Conservation (phyloP, 2,888 invertebrate genomes). For the Trichopoda pennipes region DNA sequence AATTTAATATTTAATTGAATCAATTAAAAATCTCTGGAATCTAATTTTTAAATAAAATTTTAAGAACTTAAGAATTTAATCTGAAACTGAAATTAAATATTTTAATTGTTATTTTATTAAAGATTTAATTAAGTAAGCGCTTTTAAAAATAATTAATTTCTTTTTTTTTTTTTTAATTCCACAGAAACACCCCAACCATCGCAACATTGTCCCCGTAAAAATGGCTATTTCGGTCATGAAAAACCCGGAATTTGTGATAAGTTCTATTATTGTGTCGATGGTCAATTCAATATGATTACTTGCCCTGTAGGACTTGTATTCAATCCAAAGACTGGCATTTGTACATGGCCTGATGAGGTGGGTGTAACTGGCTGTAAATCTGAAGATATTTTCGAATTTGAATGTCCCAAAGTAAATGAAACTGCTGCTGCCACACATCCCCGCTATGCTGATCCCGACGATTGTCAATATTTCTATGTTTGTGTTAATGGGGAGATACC, state of each 20-base stretch:
- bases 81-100: too few species aligned
- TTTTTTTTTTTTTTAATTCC: slow-evolving; percentile 55
- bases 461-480: slow-evolving; percentile 95
- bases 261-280: slow-evolving; percentile 94
- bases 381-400: slow-evolving; percentile 91
- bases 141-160: neutral
- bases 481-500: slow-evolving; percentile 94
- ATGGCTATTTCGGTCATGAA: slow-evolving; percentile 94
- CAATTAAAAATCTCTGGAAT: too few species aligned
- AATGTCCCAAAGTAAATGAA: slow-evolving; percentile 90
- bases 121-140: too few species aligned
- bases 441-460: slow-evolving; percentile 92
- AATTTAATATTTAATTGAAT: too few species aligned
- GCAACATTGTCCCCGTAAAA: slow-evolving; percentile 88
- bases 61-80: too few species aligned
- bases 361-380: slow-evolving; percentile 93
- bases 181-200: slow-evolving; percentile 88
- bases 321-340: slow-evolving; percentile 93
- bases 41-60: too few species aligned
- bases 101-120: too few species aligned
- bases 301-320: slow-evolving; percentile 94
- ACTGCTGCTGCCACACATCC: slow-evolving; percentile 89
- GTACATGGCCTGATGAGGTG: slow-evolving; percentile 96
- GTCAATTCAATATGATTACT: slow-evolving; percentile 93
- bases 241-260: slow-evolving; percentile 89